Percentiles rank a stretch among this genome's conserved stretches.
These are phyloP conservation scores for Sebastes iracundus DNA, from an alignment of 2,797 vertebrate genomes.

Conservation along the genomic window DNA sequence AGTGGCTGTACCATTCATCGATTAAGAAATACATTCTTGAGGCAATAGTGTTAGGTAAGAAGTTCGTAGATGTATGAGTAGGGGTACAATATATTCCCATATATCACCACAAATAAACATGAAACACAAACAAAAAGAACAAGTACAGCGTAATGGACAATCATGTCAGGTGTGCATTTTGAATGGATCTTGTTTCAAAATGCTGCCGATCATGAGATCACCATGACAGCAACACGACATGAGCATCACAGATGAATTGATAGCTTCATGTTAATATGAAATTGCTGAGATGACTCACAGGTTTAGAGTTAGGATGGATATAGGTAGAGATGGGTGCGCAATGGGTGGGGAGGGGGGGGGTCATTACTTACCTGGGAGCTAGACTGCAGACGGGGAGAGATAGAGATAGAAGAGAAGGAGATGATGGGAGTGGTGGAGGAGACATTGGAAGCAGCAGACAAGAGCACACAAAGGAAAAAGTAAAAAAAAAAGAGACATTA, in stretches of 20 bases:
- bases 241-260: conserved; percentile 38
- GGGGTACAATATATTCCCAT: not conserved
- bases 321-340: not conserved
- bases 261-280: conserved; percentile 32
- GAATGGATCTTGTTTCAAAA: conserved; percentile 34
- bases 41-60: not conserved
- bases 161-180: conserved; percentile 25
- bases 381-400: conserved; percentile 90
- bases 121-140: conserved; percentile 24
- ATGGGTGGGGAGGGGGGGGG: conserved; percentile 9
- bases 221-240: conserved; percentile 26
- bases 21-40: not conserved
- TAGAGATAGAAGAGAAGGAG: conserved; percentile 72
- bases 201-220: conserved; percentile 23
- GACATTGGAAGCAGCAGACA: conserved; percentile 58
- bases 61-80: not conserved
- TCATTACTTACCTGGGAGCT: conserved; percentile 91
- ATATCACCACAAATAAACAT: conserved; percentile 16
- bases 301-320: conserved; percentile 31
- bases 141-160: not conserved
- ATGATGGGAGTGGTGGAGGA: conserved; percentile 56
- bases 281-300: conserved; percentile 33
- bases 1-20: not conserved
- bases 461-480: conserved; percentile 57
- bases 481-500: conserved; percentile 58